These are phyloP conservation scores for Pogonomyrmex californicus DNA, from an alignment of 1,140 invertebrate species.

Conservation along the genomic window DNA sequence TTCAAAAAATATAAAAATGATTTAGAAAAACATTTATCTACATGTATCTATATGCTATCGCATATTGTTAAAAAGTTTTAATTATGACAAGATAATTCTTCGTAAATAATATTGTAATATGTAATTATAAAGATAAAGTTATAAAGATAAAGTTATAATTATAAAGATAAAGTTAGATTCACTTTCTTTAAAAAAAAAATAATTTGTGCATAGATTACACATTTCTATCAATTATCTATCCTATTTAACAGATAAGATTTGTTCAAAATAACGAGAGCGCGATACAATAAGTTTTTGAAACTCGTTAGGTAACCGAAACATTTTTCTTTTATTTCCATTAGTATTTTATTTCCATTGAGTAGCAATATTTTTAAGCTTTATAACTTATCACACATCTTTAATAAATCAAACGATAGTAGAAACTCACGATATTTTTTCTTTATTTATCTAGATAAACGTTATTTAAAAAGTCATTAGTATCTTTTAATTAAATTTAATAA, in stretches of 20 bases:
- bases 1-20: conserved; percentile 15
- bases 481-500: conserved; percentile 32
- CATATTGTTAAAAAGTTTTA: background rate
- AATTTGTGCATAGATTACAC: conserved; percentile 30
- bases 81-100: background rate
- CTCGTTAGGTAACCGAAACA: background rate
- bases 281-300: conserved; percentile 11
- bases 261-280: conserved; percentile 9
- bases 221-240: conserved; percentile 20
- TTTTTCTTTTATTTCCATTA: conserved; percentile 17
- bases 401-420: conserved; percentile 32
- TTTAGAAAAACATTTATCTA: conserved; percentile 20
- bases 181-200: background rate
- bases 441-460: conserved; percentile 40
- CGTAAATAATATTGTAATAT: conserved; percentile 23
- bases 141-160: conserved; percentile 12
- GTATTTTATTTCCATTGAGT: conserved; percentile 13
- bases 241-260: conserved; percentile 50
- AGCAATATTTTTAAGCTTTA: background rate
- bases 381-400: conserved; percentile 45
- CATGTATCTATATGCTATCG: background rate
- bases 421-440: background rate
- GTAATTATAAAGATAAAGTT: too few species aligned
- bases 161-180: conserved; percentile 4
- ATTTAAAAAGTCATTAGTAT: conserved; percentile 13